phyloP scores from a whole-genome alignment of 1,140 invertebrate genomes.

The Bacillus rossius region DNA sequence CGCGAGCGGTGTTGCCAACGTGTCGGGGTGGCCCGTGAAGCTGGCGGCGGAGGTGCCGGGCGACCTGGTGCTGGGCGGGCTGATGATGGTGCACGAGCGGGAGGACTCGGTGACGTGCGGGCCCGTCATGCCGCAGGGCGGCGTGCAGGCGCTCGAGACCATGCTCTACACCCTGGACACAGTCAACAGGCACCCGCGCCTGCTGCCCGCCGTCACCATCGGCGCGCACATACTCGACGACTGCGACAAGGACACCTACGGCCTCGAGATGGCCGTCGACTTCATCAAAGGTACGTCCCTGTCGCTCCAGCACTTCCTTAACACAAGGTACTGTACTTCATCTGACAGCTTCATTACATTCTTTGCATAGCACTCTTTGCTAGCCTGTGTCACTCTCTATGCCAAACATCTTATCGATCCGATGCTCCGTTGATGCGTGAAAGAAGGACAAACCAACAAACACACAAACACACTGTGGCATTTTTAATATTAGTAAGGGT shows the following conservation, averaged over 20 bases:
- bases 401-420: too few species aligned
- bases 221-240: conserved; percentile 89
- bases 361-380: too few species aligned
- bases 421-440: too few species aligned
- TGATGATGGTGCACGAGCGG: conserved; percentile 96
- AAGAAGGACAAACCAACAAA: too few species aligned
- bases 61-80: conserved; percentile 75
- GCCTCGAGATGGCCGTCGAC: conserved; percentile 92
- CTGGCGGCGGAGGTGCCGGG: conserved; percentile 80
- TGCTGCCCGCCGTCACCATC: conserved; percentile 70
- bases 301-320: too few species aligned
- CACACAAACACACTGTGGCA: too few species aligned
- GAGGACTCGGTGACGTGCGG: conserved; percentile 79
- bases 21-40: conserved; percentile 71
- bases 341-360: too few species aligned
- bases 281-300: conserved; percentile 87
- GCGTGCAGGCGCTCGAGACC: conserved; percentile 83
- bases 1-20: not conserved
- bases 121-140: conserved; percentile 91
- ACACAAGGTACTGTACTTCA: too few species aligned
- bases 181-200: conserved; percentile 59
- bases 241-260: conserved; percentile 95
- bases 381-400: too few species aligned
- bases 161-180: conserved; percentile 90
- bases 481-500: too few species aligned